Evolutionary conservation across 53 echinoderm and acorn worm species (phyloP).

Genomic region (Echinometra lucunter): DNA sequence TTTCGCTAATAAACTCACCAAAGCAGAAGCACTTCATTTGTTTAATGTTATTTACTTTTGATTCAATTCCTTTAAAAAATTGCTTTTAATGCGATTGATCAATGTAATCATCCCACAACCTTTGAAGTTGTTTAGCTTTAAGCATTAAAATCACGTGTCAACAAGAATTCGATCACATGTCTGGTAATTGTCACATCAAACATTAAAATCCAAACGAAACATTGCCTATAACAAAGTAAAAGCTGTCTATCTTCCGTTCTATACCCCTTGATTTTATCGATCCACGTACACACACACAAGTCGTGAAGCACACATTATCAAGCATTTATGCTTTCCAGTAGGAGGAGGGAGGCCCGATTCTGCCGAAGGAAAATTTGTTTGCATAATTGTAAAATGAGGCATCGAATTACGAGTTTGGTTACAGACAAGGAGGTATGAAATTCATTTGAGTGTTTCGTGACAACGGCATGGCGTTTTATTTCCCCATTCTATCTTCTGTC

Average conservation of each 20-base stretch:
- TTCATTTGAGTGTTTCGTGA: conserved; percentile 2
- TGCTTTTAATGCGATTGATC: neutral
- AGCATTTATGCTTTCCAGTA: neutral
- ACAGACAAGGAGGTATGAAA: conserved; percentile 6
- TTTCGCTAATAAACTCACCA: neutral
- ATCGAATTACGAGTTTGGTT: conserved; percentile 17
- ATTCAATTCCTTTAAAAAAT: neutral
- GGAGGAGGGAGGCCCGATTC: neutral
- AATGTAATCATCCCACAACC: neutral
- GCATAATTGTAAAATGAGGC: conserved; percentile 54
- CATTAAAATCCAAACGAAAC: neutral
- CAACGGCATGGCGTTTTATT: neutral
- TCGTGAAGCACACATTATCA: neutral
- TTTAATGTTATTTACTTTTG: neutral
- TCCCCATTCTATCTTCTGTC: neutral
- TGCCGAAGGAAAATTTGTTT: conserved; percentile 13
- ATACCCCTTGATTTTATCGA: neutral
- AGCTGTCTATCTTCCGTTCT: neutral
- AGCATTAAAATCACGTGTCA: neutral
- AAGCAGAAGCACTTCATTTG: neutral
- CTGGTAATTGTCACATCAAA: neutral
- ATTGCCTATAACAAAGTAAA: neutral
- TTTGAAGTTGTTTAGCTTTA: neutral
- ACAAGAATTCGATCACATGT: neutral
- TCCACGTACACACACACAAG: neutral